Conservation (phyloP, 1,140 invertebrate genomes). For the Apis dorsata region DNA sequence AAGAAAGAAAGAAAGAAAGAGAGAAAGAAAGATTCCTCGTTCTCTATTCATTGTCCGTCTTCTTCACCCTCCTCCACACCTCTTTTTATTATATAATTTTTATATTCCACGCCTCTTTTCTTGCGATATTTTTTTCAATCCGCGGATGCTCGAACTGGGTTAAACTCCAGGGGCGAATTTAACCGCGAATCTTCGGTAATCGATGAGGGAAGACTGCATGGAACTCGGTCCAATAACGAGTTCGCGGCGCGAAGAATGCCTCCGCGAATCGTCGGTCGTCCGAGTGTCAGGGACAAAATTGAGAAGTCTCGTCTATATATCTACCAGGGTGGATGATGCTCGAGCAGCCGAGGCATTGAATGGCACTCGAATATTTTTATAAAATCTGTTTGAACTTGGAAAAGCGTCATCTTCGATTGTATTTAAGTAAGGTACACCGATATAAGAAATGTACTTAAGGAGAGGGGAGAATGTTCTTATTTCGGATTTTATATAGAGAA, state of each 20-base stretch:
- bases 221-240: constrained; percentile 35
- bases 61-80: too few species aligned
- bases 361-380: not conserved
- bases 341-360: too few species aligned
- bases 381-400: too few species aligned
- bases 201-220: constrained; percentile 22
- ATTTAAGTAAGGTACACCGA: too few species aligned
- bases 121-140: not conserved
- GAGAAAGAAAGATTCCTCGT: too few species aligned
- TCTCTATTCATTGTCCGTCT: too few species aligned
- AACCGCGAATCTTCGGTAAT: constrained; percentile 30
- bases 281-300: constrained; percentile 18
- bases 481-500: too few species aligned
- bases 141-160: constrained; percentile 16
- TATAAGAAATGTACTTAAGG: too few species aligned
- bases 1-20: too few species aligned
- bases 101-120: too few species aligned
- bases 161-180: constrained; percentile 5
- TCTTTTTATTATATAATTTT: too few species aligned
- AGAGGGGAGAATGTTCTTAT: too few species aligned
- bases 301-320: not conserved
- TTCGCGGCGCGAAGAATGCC: constrained; percentile 22
- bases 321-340: not conserved
- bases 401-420: not conserved
- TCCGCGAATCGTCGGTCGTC: not conserved